Evolutionary conservation across 2,113 vertebrate genomes (phyloP), one percentile per base, ranked within the genome.

Genomic region (Brachypodius melanocephalos): DNA sequence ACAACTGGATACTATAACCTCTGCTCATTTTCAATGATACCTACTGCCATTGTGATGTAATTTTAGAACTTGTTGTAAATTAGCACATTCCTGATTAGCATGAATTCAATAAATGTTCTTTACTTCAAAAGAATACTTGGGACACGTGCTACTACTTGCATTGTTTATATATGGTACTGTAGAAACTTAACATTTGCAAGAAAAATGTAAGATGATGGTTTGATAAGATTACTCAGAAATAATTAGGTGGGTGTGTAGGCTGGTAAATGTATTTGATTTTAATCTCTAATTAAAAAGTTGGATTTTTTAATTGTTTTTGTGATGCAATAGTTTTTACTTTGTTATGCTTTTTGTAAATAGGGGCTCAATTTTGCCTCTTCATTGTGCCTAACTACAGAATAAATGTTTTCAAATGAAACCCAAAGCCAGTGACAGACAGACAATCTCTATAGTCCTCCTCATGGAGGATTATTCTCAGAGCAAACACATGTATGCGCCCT

Each of bases 251-350:
- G 92, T 96, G 96, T 96, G 95, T 94, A 94, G 89, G 68, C 92
- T 96, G 78, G 80, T 93, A 96, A 96, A 82, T 97, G 90, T 96
- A 96, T 97, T 96, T 92, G 96, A 97, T 97, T 97, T 85, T 96
- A 96, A 97, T 97, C 96, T 97, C 89, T 97, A 97, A 97, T 97
- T 96, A 97, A 96, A 93, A 96, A 94, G 92, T 87, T 94, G 87
- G 73, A 94, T 82, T 95, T 96, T 96, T 96, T 26, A 96, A 93
- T 97, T 97, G 91, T 78, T 94, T 95, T 93, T 96, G 91, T 97
- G 88, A 96, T 97, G 95, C 95, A 96, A 93, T 94, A 96, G 88
- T 45, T 93, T 90, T 97, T 84, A 84, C 61, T 96, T 96, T 87
- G 67, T 94, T 96, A 67, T 90, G 55, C 62, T 34, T 95, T 91